Percentiles rank a stretch among this genome's conserved stretches.
These are phyloP conservation scores for Lagorchestes hirsutus DNA, from an alignment of 2,797 vertebrate genomes.

Conservation along the genomic window DNA sequence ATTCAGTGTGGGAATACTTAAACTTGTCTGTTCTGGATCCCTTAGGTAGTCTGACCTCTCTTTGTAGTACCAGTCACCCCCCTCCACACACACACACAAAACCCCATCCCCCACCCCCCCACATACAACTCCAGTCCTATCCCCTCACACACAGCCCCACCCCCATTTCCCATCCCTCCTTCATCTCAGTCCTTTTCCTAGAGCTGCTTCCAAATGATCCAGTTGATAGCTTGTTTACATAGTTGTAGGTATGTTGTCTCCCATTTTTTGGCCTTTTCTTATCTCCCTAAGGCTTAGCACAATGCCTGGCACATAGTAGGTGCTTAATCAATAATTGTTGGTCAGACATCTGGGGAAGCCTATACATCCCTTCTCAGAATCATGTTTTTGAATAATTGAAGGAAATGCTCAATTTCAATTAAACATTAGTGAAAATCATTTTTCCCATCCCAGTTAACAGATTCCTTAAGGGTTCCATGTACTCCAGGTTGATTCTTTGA, in stretches of 20 bases:
- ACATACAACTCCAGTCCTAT: too few species aligned
- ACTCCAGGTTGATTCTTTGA: not conserved
- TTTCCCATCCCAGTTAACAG: not conserved
- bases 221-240: not conserved
- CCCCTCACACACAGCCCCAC: too few species aligned
- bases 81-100: too few species aligned
- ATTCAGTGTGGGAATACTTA: too few species aligned
- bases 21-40: not conserved
- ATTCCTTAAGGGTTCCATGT: not conserved
- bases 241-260: not conserved
- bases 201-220: not conserved
- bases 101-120: not conserved
- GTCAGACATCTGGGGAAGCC: not conserved
- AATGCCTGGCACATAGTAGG: not conserved
- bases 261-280: not conserved
- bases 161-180: not conserved
- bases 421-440: not conserved
- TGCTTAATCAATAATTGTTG: not conserved
- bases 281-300: not conserved
- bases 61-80: not conserved
- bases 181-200: not conserved
- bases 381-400: not conserved
- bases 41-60: not conserved
- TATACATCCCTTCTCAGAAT: not conserved
- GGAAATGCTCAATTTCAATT: not conserved